A percentile compares a stretch with the other conserved stretches of the same genome.
Conservation (phyloP, 2,797 vertebrate genomes). For the Esox lucius region DNA sequence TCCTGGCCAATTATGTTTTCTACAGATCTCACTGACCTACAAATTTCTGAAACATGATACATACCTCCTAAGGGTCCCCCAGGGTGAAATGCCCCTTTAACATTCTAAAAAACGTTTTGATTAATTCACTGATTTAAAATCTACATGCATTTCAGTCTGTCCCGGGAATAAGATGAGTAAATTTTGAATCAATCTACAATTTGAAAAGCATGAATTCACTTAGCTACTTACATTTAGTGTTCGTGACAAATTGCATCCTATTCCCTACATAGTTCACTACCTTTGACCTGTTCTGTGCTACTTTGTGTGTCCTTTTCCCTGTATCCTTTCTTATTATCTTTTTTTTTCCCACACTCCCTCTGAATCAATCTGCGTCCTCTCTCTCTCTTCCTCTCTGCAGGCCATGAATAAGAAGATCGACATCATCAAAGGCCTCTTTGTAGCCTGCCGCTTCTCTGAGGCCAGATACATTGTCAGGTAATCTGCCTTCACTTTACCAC, state of each 20-base stretch:
- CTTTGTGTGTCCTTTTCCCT: slow-evolving; percentile 49
- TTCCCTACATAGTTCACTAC: background rate
- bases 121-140: background rate
- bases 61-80: too few relatives aligned
- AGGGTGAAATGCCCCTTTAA: background rate
- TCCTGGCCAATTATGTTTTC: too few relatives aligned
- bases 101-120: background rate
- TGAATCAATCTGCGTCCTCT: slow-evolving; percentile 67
- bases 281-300: slow-evolving; percentile 39
- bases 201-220: background rate
- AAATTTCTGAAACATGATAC: too few relatives aligned
- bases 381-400: slow-evolving; percentile 64
- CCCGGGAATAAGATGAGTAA: background rate
- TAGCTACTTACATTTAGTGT: background rate
- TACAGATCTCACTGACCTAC: too few relatives aligned
- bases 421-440: slow-evolving; percentile 91
- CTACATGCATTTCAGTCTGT: background rate
- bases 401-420: slow-evolving; percentile 92
- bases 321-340: slow-evolving; percentile 33
- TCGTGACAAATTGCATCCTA: background rate
- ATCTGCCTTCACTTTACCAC: slow-evolving; percentile 24
- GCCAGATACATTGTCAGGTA: slow-evolving; percentile 90
- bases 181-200: background rate
- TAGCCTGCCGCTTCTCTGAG: slow-evolving; percentile 89
- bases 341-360: slow-evolving; percentile 25